Evolutionary conservation across 2,888 invertebrate species (phyloP), one percentile per base, ranked within the genome.

Genomic region (Sturmia bella): DNA sequence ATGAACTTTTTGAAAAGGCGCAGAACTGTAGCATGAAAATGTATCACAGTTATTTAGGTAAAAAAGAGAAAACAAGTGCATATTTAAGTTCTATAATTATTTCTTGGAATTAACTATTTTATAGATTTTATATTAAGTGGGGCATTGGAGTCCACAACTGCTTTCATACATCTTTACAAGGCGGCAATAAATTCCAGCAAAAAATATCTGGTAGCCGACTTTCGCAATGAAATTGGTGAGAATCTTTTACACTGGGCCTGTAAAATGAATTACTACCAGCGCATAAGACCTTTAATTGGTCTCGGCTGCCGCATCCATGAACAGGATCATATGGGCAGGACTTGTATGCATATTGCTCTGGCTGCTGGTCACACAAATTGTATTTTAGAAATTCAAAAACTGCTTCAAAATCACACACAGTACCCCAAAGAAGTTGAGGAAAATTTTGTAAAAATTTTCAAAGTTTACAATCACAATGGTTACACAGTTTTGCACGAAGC

Each of bases 181-280:
- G 27, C 21, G 27, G 50, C 41, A 9, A 61, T 52, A 2, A 19
- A 17, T 27, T 17, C 45, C 0, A 17, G 6, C 1, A 39, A 41
- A 19, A 13, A 17, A 0, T 15, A 43, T 43, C 19, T 41, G 15
- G 1, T 74, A 11, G 32, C 56, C 7, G 5, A 63, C 11, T 68
- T 68, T 19, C 63, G 52, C 11, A 64, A 80, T 56, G 1, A 24
- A 13, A 17, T 32, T 13, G 11, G 37, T 1, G 63, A 80, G 39
- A 80, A 74, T 43, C 56, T 74, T 4, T 48, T 80, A 43, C 74
- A 80, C n/a, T 63, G 32, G 41, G 68, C 74, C n/a, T 80, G 80
- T 43, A 15, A 57, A 32, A 12, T 43, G 3, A 50, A 74, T 2
- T 12, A 63, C 2, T 13, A 17, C 13, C 1, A 17, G 0, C 24